Conservation (phyloP, 2,888 invertebrate genomes). For the Agrochola lychnidis region DNA sequence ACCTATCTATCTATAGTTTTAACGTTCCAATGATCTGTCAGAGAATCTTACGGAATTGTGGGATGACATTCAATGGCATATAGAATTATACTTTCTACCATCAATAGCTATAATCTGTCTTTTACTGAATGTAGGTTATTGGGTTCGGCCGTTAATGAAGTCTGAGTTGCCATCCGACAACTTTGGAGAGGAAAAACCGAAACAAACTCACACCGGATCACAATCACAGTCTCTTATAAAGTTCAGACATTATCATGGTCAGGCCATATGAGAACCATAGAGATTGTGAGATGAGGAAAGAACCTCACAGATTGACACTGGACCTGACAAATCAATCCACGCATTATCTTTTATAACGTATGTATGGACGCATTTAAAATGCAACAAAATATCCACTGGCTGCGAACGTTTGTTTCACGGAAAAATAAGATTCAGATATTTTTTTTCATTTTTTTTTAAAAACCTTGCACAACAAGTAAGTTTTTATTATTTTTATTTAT, state of each 20-base stretch:
- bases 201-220: not conserved
- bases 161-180: no score
- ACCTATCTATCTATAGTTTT: no score
- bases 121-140: no score
- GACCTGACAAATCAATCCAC: not conserved
- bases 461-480: constrained; percentile 60
- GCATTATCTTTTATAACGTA: not conserved
- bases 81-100: no score
- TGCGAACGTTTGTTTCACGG: not conserved
- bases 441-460: not conserved
- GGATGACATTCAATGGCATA: no score
- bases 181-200: not conserved
- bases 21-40: no score
- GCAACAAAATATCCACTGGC: not conserved
- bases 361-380: not conserved
- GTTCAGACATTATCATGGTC: not conserved
- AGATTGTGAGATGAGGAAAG: not conserved
- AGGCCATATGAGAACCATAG: not conserved
- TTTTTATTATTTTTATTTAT: constrained; percentile 61
- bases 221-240: not conserved
- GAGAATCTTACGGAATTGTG: no score
- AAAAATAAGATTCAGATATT: not conserved
- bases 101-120: no score
- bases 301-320: not conserved
- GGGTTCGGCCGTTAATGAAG: no score